phyloP scores from a whole-genome alignment of 2,113 vertebrate genomes.

The Hemibagrus wyckioides region DNA sequence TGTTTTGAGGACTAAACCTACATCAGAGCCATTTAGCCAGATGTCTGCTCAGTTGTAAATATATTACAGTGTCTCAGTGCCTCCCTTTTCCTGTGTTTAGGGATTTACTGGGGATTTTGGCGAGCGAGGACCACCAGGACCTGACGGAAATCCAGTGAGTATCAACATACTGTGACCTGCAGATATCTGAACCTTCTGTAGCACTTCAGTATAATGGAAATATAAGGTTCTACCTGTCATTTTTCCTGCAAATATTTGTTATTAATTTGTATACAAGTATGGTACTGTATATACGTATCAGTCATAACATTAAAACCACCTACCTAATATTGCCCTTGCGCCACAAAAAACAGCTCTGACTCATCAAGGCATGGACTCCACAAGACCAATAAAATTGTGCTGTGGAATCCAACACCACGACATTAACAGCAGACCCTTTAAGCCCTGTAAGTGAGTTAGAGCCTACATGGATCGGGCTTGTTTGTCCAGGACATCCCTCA shows the following conservation, averaged over 20 bases:
- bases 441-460: no score
- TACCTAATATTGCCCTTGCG: no score
- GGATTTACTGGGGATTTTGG: slow-evolving; percentile 94
- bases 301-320: no score
- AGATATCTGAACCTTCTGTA: background rate
- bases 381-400: no score
- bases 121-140: slow-evolving; percentile 89
- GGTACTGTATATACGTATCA: background rate
- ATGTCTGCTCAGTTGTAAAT: slow-evolving; percentile 14
- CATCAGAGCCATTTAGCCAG: background rate
- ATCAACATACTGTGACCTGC: slow-evolving; percentile 13
- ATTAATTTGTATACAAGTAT: background rate
- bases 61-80: background rate
- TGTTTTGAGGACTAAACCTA: background rate
- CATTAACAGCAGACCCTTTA: no score
- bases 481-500: no score
- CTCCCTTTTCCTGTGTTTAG: slow-evolving; percentile 71
- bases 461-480: no score
- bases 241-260: background rate
- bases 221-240: background rate
- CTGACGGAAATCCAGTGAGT: slow-evolving; percentile 97
- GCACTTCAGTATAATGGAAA: background rate
- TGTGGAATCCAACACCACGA: no score
- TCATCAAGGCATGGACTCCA: no score
- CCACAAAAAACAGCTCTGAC: no score